These are phyloP conservation scores for Dryoscopus gambensis DNA, from an alignment of 2,113 vertebrate species.

Conservation along the genomic window DNA sequence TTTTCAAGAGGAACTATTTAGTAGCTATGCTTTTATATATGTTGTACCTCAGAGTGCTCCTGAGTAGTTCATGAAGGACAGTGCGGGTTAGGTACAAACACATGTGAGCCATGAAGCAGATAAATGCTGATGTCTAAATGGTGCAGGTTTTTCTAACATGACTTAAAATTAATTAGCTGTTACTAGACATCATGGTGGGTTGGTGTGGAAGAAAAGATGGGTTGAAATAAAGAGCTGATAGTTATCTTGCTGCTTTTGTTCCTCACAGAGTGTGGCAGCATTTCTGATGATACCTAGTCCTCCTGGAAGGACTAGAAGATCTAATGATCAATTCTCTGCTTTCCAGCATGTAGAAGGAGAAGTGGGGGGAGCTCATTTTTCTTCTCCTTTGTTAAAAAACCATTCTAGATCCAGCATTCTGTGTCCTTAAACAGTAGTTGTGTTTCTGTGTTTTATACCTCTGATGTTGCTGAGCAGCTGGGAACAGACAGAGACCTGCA, in stretches of 20 bases:
- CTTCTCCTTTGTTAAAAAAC: not conserved
- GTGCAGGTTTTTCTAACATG: not conserved
- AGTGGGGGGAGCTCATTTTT: not conserved
- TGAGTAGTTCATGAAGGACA: not conserved
- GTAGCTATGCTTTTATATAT: not conserved
- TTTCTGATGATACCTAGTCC: not conserved
- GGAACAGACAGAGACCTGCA: not conserved
- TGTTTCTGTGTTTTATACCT: not conserved
- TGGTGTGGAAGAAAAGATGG: not conserved
- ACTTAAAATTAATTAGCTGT: not conserved
- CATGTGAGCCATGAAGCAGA: rapidly evolving
- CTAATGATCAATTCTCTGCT: not conserved
- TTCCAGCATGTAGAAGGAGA: not conserved
- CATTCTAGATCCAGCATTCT: not conserved
- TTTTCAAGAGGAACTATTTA: not conserved
- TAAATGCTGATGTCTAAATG: not conserved
- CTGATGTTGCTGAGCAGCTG: not conserved
- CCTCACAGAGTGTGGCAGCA: not conserved
- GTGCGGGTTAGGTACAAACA: rapidly evolving
- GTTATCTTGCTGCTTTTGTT: not conserved
- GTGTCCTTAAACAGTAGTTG: not conserved
- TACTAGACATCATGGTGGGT: not conserved
- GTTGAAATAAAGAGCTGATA: not conserved
- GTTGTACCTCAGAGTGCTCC: not conserved
- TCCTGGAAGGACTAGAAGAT: not conserved